Percentiles rank a stretch among this genome's conserved stretches.
phyloP scores from a whole-genome alignment of 2,888 invertebrate genomes.

The Drosophila demipolita region DNA sequence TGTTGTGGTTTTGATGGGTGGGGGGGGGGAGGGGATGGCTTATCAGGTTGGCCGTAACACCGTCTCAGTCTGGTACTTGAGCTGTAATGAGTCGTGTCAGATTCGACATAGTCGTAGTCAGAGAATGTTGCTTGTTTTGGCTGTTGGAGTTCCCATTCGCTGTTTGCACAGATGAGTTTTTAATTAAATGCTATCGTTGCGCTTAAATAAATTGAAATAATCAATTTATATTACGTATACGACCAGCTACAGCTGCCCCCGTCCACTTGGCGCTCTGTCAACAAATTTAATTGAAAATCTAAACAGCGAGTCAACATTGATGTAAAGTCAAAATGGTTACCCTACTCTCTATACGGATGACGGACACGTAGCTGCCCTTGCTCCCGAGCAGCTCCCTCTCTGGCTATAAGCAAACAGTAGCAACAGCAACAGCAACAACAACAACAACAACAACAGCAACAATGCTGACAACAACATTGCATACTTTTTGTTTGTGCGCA shows the following conservation, averaged over 20 bases:
- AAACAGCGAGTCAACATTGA: constrained; percentile 77
- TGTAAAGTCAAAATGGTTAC: constrained; percentile 61
- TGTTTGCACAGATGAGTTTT: constrained; percentile 78
- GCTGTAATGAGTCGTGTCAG: constrained; percentile 77
- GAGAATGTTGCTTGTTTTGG: neutral
- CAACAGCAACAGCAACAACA: constrained; percentile 33
- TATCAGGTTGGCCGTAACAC: constrained; percentile 45
- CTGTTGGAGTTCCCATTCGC: constrained; percentile 9
- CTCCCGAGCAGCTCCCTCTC: constrained; percentile 19
- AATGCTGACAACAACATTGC: constrained; percentile 57
- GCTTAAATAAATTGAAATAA: constrained; percentile 78
- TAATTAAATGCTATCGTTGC: constrained; percentile 79
- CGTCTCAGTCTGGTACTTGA: constrained; percentile 64
- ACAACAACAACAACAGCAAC: constrained; percentile 12
- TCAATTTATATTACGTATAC: constrained; percentile 79
- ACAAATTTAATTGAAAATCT: constrained; percentile 82
- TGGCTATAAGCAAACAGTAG: constrained; percentile 52
- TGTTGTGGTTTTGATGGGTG: neutral
- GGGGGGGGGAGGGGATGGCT: constrained; percentile 11
- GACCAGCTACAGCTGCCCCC: constrained; percentile 18
- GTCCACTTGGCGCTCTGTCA: constrained; percentile 53
- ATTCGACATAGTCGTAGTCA: constrained; percentile 8
- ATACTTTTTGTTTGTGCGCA: constrained; percentile 82
- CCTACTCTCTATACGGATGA: constrained; percentile 33
- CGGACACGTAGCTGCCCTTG: constrained; percentile 36